Percentiles rank a stretch among this genome's conserved stretches.
Conservation (phyloP, 2,113 vertebrate genomes). For the Thalassoma bifasciatum region DNA sequence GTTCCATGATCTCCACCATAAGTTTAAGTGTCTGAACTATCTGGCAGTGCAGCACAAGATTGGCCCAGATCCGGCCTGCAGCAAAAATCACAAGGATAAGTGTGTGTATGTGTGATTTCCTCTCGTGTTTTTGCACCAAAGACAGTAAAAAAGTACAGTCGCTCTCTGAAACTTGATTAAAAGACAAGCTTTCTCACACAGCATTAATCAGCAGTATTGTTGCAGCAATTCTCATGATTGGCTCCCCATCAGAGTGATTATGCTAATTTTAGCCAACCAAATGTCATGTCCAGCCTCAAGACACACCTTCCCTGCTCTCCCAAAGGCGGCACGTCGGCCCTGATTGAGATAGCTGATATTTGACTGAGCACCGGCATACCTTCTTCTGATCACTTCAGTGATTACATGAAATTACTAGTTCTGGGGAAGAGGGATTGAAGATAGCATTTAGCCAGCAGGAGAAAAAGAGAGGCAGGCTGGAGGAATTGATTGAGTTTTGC, state of each 20-base stretch:
- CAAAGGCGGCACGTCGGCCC: constrained; percentile 57
- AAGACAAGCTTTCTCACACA: constrained; percentile 68
- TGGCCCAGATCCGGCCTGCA: no score
- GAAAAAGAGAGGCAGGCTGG: constrained; percentile 62
- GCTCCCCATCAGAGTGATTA: constrained; percentile 82
- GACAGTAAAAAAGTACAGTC: constrained; percentile 62
- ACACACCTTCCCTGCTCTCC: constrained; percentile 64
- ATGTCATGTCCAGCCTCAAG: constrained; percentile 80
- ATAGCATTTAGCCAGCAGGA: constrained; percentile 76
- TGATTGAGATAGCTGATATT: constrained; percentile 82
- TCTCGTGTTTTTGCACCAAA: constrained; percentile 19
- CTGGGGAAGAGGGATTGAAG: constrained; percentile 72
- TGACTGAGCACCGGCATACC: constrained; percentile 68
- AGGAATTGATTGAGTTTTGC: constrained; percentile 81
- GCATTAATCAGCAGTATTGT: constrained; percentile 85
- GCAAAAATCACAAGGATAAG: not conserved
- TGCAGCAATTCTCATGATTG: constrained; percentile 75
- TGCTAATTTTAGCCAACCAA: constrained; percentile 81
- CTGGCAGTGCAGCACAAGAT: not conserved
- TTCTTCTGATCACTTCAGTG: constrained; percentile 77
- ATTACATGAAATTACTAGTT: constrained; percentile 83
- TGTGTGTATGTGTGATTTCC: constrained; percentile 12
- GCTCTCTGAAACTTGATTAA: constrained; percentile 75
- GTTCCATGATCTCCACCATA: no score
- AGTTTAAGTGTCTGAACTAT: no score